Conservation (phyloP, 2,113 vertebrate genomes). For the Pheucticus melanocephalus region DNA sequence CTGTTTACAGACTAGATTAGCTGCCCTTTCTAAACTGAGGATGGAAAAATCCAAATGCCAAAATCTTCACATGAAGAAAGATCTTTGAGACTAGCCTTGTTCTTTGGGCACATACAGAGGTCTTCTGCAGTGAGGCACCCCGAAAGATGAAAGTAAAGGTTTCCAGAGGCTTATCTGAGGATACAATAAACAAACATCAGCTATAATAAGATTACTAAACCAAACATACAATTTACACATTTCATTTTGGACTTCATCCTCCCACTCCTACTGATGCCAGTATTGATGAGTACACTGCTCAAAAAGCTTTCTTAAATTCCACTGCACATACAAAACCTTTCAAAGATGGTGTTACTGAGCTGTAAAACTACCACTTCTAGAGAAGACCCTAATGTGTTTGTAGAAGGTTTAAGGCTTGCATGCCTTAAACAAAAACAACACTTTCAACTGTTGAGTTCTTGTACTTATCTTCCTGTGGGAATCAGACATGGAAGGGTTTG, state of each 20-base stretch:
- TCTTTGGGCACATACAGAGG: not conserved
- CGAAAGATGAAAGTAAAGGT: not conserved
- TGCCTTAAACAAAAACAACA: not conserved
- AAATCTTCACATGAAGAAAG: not conserved
- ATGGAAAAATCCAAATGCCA: not conserved
- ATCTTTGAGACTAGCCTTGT: not conserved
- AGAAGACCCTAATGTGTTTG: not conserved
- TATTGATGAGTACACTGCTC: not conserved
- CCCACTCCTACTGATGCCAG: not conserved
- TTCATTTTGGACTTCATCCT: not conserved
- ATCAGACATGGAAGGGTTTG: not conserved
- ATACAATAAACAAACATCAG: not conserved
- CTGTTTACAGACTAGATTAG: not conserved
- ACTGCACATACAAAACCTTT: not conserved
- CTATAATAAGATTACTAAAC: not conserved
- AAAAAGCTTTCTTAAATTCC: not conserved
- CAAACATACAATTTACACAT: not conserved
- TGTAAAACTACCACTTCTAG: not conserved
- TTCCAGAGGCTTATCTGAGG: not conserved
- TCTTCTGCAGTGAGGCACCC: not conserved
- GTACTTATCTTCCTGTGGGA: not conserved
- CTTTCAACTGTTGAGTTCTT: not conserved
- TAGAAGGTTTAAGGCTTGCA: not conserved
- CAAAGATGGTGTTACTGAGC: not conserved
- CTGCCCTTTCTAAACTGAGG: not conserved